Base-by-base conservation (phyloP, 2,888 invertebrate species). In the Drosophila conformis region DNA sequence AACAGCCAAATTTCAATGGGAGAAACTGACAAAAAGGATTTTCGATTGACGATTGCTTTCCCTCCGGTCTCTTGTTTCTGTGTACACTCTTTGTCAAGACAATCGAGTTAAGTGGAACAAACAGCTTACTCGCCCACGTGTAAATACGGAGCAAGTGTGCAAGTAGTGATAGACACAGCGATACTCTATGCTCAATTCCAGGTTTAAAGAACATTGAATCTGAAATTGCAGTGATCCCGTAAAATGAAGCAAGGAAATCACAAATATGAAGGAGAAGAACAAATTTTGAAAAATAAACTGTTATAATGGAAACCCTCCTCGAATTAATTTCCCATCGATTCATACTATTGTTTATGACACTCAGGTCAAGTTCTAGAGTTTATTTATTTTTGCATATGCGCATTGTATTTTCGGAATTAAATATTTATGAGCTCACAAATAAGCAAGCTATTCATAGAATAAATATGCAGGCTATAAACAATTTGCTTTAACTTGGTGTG, bases 1-100 rank as follows among this genome's bases (percentile, higher is more conserved):
- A n/a, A 35, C 36, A 25, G 25, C 53, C 64, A 66, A 60, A 51
- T 61, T 40, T 58, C 46, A 56, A 68, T 56, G 64, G 38, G 15
- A 31, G 57, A 49, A 48, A 13, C 40, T 54, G 25, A 27, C 49
- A 11, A 61, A 67, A 69, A 59, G 57, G 35, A 42, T 62, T 58
- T 52, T 15, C 4, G 29, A n/a, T 15, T 36, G 56, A 21, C 11
- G 21, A 42, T 33, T 42, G 7, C 29, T 13, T 25, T 7, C 6
- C 35, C 21, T 15, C 13, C 10, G 21, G 8, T 27, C 2, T 29
- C 38, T 57, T 13, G n/a, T 36, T 40, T 33, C 51, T 21, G 21
- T 33, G 15, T 4, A 51, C 27, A 56, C 36, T 31, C 36, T 25
- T 36, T 42, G 8, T n/a, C 13, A 58, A 38, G 11, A 11, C 25